Evolutionary conservation across 2,113 vertebrate species (phyloP).

Genomic region (Chionomys nivalis): DNA sequence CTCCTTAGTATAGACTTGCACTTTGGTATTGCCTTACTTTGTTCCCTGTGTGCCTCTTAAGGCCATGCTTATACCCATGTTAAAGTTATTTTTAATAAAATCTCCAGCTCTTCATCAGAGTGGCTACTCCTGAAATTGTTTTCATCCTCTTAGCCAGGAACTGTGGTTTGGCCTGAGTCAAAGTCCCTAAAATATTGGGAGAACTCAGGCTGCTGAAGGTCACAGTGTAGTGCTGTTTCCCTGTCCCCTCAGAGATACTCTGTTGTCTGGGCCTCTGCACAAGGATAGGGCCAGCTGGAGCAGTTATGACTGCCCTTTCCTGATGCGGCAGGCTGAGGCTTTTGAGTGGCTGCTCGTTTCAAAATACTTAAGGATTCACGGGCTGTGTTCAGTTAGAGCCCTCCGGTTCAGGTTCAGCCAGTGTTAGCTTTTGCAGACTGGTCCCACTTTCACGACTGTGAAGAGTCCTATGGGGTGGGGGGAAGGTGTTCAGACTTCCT

Average conservation of each 20-base stretch:
- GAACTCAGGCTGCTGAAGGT: not conserved
- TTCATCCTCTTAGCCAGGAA: not conserved
- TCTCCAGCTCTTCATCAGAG: not conserved
- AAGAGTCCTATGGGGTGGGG: not conserved
- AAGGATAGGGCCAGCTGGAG: not conserved
- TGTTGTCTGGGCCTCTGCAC: not conserved
- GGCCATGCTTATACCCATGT: not conserved
- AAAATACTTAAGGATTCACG: not conserved
- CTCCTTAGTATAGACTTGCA: not conserved
- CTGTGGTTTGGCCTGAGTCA: not conserved
- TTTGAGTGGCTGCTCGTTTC: slow-evolving; percentile 1
- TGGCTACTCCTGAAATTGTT: not conserved
- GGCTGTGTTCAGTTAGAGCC: not conserved
- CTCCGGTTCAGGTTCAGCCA: not conserved
- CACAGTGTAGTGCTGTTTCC: not conserved
- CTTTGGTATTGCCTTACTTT: not conserved
- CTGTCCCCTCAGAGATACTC: not conserved
- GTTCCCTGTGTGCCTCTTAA: not conserved
- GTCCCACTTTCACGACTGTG: not conserved
- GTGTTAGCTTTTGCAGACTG: not conserved
- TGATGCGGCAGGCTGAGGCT: not conserved
- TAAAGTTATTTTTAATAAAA: not conserved
- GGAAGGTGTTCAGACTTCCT: not conserved
- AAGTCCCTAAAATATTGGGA: not conserved
- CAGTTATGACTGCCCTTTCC: not conserved